Evolutionary conservation across 2,888 invertebrate genomes (phyloP).

Genomic region (Aphidius colemani): DNA sequence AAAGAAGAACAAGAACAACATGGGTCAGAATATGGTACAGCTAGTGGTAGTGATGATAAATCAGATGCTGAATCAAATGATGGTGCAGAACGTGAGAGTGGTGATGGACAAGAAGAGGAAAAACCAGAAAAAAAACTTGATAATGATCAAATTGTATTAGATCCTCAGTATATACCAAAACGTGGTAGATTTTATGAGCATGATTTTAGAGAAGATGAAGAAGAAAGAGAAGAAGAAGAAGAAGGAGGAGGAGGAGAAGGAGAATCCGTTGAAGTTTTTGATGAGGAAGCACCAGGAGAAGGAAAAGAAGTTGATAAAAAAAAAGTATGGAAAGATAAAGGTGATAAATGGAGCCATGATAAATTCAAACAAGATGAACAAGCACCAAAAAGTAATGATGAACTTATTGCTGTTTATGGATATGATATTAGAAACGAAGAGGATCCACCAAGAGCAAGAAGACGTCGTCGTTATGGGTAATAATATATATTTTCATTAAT

Average conservation of each 20-base stretch:
- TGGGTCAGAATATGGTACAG: conserved; percentile 55
- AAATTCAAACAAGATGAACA: conserved; percentile 81
- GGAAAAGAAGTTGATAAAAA: conserved; percentile 57
- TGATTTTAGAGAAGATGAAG: conserved; percentile 84
- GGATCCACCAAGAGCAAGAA: conserved; percentile 84
- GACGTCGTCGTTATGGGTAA: conserved; percentile 86
- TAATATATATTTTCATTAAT: conserved; percentile 8
- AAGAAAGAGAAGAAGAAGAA: conserved; percentile 47
- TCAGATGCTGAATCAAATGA: conserved; percentile 55
- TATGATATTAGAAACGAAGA: conserved; percentile 95
- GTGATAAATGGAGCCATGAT: conserved; percentile 87
- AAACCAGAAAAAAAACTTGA: conserved; percentile 78
- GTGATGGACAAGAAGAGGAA: conserved; percentile 60
- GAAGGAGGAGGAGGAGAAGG: conserved; percentile 45
- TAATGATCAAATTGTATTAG: conserved; percentile 91
- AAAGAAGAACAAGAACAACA: conserved; percentile 43
- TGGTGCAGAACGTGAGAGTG: conserved; percentile 54
- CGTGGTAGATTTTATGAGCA: conserved; percentile 96
- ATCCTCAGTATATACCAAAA: conserved; percentile 97
- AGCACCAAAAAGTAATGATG: conserved; percentile 83
- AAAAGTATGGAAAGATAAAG: conserved; percentile 65
- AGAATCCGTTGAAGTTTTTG: conserved; percentile 37
- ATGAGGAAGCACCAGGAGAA: conserved; percentile 30
- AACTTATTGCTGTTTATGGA: conserved; percentile 84
- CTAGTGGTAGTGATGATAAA: conserved; percentile 46